These are phyloP conservation scores for Pelochelys cantorii DNA, from an alignment of 2,797 vertebrate genomes.

Conservation along the genomic window DNA sequence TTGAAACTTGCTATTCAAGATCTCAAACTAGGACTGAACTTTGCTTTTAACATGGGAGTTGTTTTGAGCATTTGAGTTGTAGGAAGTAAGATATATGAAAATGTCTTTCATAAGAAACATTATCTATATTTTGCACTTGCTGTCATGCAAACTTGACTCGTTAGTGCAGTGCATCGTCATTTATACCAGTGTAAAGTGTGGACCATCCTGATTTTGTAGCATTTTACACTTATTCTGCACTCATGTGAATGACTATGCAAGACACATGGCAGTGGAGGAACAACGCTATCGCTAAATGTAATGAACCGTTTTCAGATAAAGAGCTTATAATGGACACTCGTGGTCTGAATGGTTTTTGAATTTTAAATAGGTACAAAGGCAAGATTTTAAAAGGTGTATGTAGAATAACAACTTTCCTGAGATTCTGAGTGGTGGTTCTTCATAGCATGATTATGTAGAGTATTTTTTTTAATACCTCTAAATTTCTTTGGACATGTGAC, in stretches of 20 bases:
- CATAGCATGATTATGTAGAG: not conserved
- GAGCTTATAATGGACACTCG: not conserved
- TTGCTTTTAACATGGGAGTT: not conserved
- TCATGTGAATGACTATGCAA: accelerated
- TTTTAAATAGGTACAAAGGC: not conserved
- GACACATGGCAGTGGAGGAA: accelerated
- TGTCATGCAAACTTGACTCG: not conserved
- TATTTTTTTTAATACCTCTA: no score
- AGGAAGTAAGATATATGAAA: not conserved
- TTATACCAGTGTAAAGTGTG: not conserved
- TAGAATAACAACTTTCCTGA: not conserved
- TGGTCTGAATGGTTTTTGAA: not conserved
- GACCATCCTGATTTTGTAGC: accelerated
- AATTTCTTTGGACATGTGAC: no score
- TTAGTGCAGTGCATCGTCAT: accelerated
- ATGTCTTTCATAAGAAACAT: not conserved
- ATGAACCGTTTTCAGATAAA: not conserved
- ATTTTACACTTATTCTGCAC: not conserved
- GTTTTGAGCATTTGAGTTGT: not conserved
- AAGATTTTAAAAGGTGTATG: not conserved
- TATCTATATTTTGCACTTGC: not conserved
- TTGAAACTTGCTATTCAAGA: conserved; percentile 13
- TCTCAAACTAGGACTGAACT: not conserved
- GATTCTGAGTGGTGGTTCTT: not conserved
- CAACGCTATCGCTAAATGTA: accelerated